Percentiles rank a stretch among this genome's conserved stretches.
phyloP scores from a whole-genome alignment of 2,888 invertebrate species.

The Nesidiocoris tenuis region DNA sequence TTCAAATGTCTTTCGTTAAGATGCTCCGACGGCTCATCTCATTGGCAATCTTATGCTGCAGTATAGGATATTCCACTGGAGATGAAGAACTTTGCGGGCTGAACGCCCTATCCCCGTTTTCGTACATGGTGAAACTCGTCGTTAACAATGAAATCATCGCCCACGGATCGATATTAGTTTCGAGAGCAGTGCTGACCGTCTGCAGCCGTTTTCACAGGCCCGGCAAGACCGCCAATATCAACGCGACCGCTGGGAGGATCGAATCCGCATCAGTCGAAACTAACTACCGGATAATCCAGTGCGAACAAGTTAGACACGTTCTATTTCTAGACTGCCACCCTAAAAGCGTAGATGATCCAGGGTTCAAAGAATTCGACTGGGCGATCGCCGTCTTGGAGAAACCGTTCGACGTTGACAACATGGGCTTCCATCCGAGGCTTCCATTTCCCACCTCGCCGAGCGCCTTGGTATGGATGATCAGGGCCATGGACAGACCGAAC shows the following conservation, averaged over 20 bases:
- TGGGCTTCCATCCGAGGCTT: background rate
- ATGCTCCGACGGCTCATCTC: too few species aligned
- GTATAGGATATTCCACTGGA: too few species aligned
- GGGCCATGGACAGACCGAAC: background rate
- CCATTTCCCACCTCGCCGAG: background rate
- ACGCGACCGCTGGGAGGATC: too few species aligned
- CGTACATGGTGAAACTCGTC: background rate
- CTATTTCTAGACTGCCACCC: background rate
- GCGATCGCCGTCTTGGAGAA: background rate
- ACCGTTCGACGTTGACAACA: background rate
- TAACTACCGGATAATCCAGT: too few species aligned
- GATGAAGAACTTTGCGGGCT: background rate
- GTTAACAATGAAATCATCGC: background rate
- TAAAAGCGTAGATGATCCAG: background rate
- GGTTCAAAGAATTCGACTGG: background rate
- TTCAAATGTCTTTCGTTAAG: too few species aligned
- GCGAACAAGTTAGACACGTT: background rate
- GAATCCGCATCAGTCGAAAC: too few species aligned
- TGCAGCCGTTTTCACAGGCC: background rate
- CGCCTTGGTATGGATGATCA: background rate
- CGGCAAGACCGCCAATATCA: too few species aligned
- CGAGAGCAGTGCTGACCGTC: background rate
- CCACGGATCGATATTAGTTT: background rate
- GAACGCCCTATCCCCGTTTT: background rate
- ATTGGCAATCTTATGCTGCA: too few species aligned